phyloP scores from a whole-genome alignment of 2,797 vertebrate genomes.

The Rhodeus uyekii region DNA sequence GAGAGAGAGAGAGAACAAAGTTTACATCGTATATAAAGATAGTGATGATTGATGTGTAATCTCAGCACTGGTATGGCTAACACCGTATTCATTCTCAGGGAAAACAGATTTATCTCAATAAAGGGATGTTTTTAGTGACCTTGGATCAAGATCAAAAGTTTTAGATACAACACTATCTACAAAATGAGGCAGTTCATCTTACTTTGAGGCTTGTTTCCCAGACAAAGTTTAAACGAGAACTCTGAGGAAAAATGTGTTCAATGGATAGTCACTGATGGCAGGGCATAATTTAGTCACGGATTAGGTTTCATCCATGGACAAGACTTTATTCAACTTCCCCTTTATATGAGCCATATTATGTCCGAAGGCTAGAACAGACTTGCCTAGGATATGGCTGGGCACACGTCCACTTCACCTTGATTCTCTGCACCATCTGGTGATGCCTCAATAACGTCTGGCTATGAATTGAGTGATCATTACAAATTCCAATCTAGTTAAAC shows the following conservation, averaged over 20 bases:
- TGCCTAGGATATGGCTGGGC: constrained; percentile 13
- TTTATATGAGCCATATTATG: constrained; percentile 32
- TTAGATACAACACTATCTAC: neutral
- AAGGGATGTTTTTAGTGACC: neutral
- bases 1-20: too few species aligned
- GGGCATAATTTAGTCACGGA: constrained; percentile 26
- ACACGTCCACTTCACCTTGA: constrained; percentile 9
- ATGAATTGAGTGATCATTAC: constrained; percentile 27
- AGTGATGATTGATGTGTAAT: constrained; percentile 17
- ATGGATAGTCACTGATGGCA: neutral
- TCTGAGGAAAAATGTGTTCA: constrained; percentile 1
- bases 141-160: constrained; percentile 26
- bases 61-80: constrained; percentile 3
- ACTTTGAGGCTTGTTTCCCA: constrained; percentile 31
- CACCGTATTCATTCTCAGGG: constrained; percentile 9
- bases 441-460: constrained; percentile 10
- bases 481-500: constrained; percentile 21
- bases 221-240: constrained; percentile 9
- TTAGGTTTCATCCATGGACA: constrained; percentile 33
- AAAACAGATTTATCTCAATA: constrained; percentile 22
- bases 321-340: constrained; percentile 20
- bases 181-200: constrained; percentile 17
- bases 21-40: constrained; percentile 4
- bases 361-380: constrained; percentile 15
- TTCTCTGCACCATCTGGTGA: constrained; percentile 24